Conservation (phyloP, 2,113 vertebrate genomes). For the Elaphurus davidianus region DNA sequence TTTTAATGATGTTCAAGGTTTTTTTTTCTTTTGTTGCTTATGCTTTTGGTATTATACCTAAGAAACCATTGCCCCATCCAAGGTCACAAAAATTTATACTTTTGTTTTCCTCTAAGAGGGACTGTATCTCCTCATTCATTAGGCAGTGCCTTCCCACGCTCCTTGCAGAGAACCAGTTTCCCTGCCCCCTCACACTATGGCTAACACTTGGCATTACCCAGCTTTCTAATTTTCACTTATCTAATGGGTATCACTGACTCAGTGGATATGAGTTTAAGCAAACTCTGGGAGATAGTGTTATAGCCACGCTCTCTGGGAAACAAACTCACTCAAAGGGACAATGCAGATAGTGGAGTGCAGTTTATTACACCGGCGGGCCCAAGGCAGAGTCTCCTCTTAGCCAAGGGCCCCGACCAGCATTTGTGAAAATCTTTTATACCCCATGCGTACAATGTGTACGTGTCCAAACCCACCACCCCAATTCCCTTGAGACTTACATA, state of each 20-base stretch:
- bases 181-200: neutral
- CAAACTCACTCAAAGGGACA: no score
- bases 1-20: neutral
- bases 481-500: no score
- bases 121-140: neutral
- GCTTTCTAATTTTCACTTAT: neutral
- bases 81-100: neutral
- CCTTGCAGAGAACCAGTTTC: neutral
- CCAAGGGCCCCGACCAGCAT: no score
- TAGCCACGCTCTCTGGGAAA: no score
- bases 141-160: neutral
- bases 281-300: neutral
- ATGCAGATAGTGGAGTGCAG: no score
- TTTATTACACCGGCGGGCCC: no score
- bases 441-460: no score
- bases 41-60: neutral
- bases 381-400: no score
- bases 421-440: no score
- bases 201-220: neutral
- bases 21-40: neutral
- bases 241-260: neutral
- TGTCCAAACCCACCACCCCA: no score
- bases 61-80: neutral
- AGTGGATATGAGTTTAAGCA: neutral
- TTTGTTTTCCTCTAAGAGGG: neutral